These are phyloP conservation scores for Pseudopodoces humilis DNA, from an alignment of 2,113 vertebrate species.

Conservation along the genomic window DNA sequence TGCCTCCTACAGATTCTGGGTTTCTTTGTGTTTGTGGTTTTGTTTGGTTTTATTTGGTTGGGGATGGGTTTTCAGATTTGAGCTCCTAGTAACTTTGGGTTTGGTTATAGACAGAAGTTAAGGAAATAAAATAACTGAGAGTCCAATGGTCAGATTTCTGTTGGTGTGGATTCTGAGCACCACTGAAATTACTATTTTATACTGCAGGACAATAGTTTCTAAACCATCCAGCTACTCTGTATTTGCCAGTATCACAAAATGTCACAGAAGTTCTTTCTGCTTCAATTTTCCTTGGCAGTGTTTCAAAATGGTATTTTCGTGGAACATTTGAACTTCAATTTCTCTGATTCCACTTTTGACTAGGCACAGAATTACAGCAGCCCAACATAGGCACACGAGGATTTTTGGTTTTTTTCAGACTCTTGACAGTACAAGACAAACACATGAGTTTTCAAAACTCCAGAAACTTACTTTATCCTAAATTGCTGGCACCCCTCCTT, in stretches of 20 bases:
- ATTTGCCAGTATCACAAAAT: not conserved
- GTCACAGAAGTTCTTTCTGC: not conserved
- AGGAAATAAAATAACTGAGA: not conserved
- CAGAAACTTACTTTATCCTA: not conserved
- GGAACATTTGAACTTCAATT: conserved; percentile 4
- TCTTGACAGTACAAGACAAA: not conserved
- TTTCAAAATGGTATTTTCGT: not conserved
- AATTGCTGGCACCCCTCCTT: too few species aligned
- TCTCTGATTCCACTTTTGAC: not conserved
- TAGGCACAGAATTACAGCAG: not conserved
- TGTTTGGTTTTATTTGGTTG: not conserved
- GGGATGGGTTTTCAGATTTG: not conserved
- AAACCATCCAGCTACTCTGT: not conserved
- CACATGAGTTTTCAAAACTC: not conserved
- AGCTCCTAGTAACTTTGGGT: not conserved
- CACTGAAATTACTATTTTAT: not conserved
- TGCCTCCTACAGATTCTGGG: not conserved
- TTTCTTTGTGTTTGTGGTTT: not conserved
- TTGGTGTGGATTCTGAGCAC: not conserved
- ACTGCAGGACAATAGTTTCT: not conserved
- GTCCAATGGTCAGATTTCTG: not conserved
- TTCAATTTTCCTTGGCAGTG: not conserved
- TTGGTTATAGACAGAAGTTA: not conserved
- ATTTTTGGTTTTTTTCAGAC: not conserved
- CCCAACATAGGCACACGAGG: rapidly evolving